phyloP scores from a whole-genome alignment of 2,113 vertebrate species.

The Athene noctua region DNA sequence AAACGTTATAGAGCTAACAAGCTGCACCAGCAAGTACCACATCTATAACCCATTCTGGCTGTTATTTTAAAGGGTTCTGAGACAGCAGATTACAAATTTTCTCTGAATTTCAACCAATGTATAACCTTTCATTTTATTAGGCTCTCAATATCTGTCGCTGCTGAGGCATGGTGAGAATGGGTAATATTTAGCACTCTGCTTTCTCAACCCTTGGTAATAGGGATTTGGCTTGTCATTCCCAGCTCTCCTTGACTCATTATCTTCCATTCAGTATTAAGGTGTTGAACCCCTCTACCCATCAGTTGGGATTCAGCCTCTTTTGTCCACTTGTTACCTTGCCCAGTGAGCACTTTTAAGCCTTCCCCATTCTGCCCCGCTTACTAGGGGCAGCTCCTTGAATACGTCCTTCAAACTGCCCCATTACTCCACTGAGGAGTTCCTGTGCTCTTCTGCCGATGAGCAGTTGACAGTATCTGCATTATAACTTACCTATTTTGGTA shows the following conservation, averaged over 20 bases:
- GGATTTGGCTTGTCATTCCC: not conserved
- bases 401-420: not conserved
- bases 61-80: not conserved
- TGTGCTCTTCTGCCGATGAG: not conserved
- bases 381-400: not conserved
- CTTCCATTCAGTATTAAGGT: not conserved
- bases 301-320: not conserved
- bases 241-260: not conserved
- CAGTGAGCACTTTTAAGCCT: not conserved
- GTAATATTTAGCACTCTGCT: not conserved
- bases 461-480: not conserved
- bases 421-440: not conserved
- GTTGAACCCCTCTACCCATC: not conserved
- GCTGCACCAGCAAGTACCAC: not conserved
- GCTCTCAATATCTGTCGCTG: not conserved
- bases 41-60: not conserved
- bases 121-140: not conserved
- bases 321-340: rapidly evolving
- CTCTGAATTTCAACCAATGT: not conserved
- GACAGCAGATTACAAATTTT: not conserved
- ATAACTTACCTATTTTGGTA: not conserved
- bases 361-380: not conserved
- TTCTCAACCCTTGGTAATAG: not conserved
- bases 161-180: not conserved
- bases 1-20: not conserved